Evolutionary conservation across 2,888 invertebrate genomes (phyloP), one percentile per base, ranked within the genome.

Genomic region (Gastrophysa polygoni): DNA sequence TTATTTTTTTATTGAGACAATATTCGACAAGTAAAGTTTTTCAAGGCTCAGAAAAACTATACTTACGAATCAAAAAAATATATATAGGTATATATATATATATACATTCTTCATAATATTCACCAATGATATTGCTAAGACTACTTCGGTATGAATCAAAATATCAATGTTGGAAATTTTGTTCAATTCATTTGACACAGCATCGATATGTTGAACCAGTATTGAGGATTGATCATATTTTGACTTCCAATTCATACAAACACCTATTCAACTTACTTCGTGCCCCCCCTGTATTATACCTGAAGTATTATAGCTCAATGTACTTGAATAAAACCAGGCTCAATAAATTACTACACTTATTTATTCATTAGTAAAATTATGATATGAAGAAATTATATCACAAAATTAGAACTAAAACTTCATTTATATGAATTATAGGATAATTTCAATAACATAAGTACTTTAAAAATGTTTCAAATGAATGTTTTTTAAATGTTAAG

Each of bases 401-500:
- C 20, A 38, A 32, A 62, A 63, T 70, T 66, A 69, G 67, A 66
- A 65, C 55, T 62, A 67, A 69, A 66, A 66, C 59, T 51, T 58
- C 57, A 63, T 64, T 61, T 63, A 51, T 64, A 55, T 66, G 60
- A 56, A 61, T 58, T 61, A 61, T 58, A 64, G 63, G 60, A 65
- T 68, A 57, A 62, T 59, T 58, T 48, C 51, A 51, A 43, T 52
- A 52, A 61, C 46, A 32, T 29, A 59, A 54, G 47, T 65, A 56
- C 70, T 67, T 74, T 75, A 76, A 74, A 77, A 71, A 74, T 74
- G 74, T 74, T 73, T 72, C 71, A 76, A 74, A 76, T 77, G 74
- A 76, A 74, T 77, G 76, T 77, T 76, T 78, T 74, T 71, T 74
- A 74, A 75, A 71, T 73, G 72, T 74, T 71, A 73, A 71, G 68